Evolutionary conservation across 1,140 invertebrate species (phyloP), one percentile per base, ranked within the genome.

Genomic region (Caenorhabditis inopinata): DNA sequence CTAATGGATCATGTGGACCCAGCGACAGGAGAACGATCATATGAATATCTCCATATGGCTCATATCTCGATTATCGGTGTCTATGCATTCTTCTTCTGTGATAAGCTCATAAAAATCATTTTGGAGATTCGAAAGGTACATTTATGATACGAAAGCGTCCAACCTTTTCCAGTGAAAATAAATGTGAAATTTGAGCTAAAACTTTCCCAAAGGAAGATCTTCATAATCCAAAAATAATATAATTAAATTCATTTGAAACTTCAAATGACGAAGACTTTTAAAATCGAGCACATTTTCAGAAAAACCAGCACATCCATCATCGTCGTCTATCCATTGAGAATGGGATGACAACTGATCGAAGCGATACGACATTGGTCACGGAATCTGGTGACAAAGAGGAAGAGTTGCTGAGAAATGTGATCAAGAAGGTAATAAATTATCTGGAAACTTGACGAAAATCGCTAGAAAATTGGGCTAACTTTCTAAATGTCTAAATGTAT

Each of bases 81-180:
- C 29, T 88, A 88, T 77, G 62, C 88, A 35, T 88, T 88, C 76
- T 88, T 89, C 77, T 85, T 88, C 74, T 81, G 51, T 42, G 87
- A 88, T 75, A 88, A 88, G 79, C 23, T 85, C 9, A 86, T 88
- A 27, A 88, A 88, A 74, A 86, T 88, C 38, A 79, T 88, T 49
- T 74, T 88, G 18, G 87, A 88, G 49, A 85, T 78, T 2, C 76
- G 82, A 48, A 88, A 87, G 80, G 86, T 87, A 18, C 7, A 82
- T 25, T 74, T 38, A 48, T 21, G n/a, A n/a, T n/a, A n/a, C n/a
- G n/a, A n/a, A n/a, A n/a, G n/a, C n/a, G n/a, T n/a, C 14, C 74
- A 16, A 9, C 46, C 49, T 75, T 75, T 75, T 18, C 14, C 18
- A 75, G 25, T 7, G 7, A 53, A 53, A 53, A 73, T 35, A 23